Evolutionary conservation across 2,113 vertebrate species (phyloP).

Genomic region (Pseudonaja textilis): DNA sequence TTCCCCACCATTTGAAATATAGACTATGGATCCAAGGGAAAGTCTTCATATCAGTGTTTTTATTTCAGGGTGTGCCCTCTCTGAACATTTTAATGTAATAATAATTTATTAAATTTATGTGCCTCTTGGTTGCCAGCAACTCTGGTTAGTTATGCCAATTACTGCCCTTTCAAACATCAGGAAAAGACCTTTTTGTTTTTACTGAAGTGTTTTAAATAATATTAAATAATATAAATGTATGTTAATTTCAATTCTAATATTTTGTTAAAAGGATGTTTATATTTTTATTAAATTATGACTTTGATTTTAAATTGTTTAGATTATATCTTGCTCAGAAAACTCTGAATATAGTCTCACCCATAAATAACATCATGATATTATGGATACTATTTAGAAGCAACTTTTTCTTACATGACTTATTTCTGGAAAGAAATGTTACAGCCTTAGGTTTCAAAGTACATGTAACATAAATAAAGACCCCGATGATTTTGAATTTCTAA

Average conservation of each 20-base stretch:
- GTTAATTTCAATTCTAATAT: not conserved
- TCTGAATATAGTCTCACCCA: not conserved
- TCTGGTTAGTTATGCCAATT: not conserved
- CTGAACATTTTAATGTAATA: not conserved
- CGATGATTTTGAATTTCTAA: conserved; percentile 4
- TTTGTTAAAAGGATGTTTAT: not conserved
- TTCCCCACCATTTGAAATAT: not conserved
- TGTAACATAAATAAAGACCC: not conserved
- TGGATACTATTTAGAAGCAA: not conserved
- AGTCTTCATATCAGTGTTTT: not conserved
- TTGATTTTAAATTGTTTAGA: not conserved
- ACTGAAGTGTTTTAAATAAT: not conserved
- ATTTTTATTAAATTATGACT: not conserved
- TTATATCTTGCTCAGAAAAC: not conserved
- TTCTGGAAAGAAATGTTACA: not conserved
- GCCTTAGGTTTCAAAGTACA: not conserved
- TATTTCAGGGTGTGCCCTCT: not conserved
- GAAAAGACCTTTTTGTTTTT: not conserved
- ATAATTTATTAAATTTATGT: not conserved
- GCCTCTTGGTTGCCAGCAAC: not conserved
- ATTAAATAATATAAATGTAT: not conserved
- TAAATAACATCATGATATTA: not conserved
- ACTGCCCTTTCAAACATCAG: not conserved
- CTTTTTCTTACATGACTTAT: not conserved
- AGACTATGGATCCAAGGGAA: not conserved